These are phyloP conservation scores for Tholera decimalis DNA, from an alignment of 2,888 invertebrate genomes.

Conservation along the genomic window DNA sequence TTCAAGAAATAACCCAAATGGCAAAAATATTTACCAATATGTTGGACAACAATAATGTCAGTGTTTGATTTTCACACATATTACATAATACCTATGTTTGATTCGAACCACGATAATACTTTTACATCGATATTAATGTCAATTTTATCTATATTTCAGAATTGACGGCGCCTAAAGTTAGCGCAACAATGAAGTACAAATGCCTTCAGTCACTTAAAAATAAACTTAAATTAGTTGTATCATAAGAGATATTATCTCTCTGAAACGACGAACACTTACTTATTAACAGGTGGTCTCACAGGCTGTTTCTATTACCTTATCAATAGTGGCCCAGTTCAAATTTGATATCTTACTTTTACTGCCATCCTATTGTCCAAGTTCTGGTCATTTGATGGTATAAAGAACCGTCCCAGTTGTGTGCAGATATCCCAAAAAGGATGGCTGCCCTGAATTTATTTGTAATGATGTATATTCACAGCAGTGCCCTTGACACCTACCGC, in stretches of 20 bases:
- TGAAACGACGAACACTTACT: not conserved
- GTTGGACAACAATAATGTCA: not conserved
- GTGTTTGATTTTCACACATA: too few relatives aligned
- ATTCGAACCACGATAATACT: too few relatives aligned
- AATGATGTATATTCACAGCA: slow-evolving; percentile 80
- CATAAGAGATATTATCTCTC: not conserved
- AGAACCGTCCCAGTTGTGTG: slow-evolving; percentile 66
- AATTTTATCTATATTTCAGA: not conserved
- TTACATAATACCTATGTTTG: too few relatives aligned
- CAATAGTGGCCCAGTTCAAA: slow-evolving; percentile 52
- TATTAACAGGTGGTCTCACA: not conserved
- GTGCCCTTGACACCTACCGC: slow-evolving; percentile 82
- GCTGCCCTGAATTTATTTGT: slow-evolving; percentile 74
- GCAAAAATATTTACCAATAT: not conserved
- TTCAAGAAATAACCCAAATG: too few relatives aligned
- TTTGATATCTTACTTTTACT: slow-evolving; percentile 78
- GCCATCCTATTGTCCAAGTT: slow-evolving; percentile 61
- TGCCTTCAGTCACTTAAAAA: not conserved
- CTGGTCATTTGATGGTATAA: slow-evolving; percentile 66
- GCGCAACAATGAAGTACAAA: not conserved
- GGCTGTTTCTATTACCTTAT: too few relatives aligned
- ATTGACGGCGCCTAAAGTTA: not conserved
- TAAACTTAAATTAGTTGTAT: not conserved
- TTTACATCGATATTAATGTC: not conserved
- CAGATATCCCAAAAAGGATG: slow-evolving; percentile 66